These are phyloP conservation scores for Drosophila testacea DNA, from an alignment of 2,888 invertebrate genomes.

Conservation along the genomic window DNA sequence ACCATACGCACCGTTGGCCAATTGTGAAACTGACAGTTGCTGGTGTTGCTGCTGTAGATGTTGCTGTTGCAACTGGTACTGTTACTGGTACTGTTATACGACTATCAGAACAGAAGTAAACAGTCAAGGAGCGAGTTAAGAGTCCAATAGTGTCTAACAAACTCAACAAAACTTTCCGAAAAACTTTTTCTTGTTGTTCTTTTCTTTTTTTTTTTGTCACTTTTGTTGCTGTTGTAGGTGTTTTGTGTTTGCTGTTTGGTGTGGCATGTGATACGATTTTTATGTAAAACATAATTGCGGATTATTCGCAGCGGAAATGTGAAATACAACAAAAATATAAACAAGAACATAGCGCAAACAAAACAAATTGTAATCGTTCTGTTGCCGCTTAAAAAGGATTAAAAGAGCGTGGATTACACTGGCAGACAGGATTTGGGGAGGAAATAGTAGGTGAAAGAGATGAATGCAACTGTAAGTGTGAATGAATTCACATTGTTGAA, in stretches of 20 bases:
- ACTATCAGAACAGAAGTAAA: slow-evolving; percentile 60
- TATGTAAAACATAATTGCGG: slow-evolving; percentile 80
- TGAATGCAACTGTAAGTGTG: slow-evolving; percentile 1
- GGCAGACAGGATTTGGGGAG: slow-evolving; percentile 5
- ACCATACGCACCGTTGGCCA: slow-evolving; percentile 32
- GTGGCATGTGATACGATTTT: slow-evolving; percentile 71
- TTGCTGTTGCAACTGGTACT: slow-evolving; percentile 15
- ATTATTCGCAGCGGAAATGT: slow-evolving; percentile 71
- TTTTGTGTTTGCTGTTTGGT: slow-evolving; percentile 36
- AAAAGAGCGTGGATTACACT: slow-evolving; percentile 50
- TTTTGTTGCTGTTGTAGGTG: background rate
- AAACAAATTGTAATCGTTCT: slow-evolving; percentile 65
- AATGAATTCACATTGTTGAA: slow-evolving; percentile 1
- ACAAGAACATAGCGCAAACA: slow-evolving; percentile 25
- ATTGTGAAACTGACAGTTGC: slow-evolving; percentile 36
- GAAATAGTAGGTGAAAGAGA: background rate
- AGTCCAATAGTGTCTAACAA: slow-evolving; percentile 45
- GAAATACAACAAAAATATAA: slow-evolving; percentile 33
- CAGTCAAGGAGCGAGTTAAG: slow-evolving; percentile 57
- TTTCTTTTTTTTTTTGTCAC: slow-evolving; percentile 10
- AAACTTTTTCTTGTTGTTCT: slow-evolving; percentile 37
- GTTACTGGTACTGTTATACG: background rate
- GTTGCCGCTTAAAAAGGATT: slow-evolving; percentile 74
- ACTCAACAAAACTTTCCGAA: slow-evolving; percentile 42
- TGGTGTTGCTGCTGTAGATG: slow-evolving; percentile 10